phyloP scores from a whole-genome alignment of 23 tunicate genomes.

The Halocynthia roretzi region DNA sequence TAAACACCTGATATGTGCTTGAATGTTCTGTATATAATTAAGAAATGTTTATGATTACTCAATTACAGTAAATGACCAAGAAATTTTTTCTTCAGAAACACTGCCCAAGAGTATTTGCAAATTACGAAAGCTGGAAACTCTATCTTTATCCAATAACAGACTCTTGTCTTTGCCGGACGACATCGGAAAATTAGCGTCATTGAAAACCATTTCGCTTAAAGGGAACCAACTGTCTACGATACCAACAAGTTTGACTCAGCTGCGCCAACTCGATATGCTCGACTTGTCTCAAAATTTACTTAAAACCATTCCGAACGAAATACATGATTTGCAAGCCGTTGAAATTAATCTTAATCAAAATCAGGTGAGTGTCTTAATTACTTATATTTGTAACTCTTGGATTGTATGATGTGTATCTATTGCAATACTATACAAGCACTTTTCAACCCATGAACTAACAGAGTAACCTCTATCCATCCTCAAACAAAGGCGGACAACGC shows the following conservation, averaged over 20 bases:
- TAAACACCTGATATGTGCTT: no score
- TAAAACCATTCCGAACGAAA: slow-evolving; percentile 29
- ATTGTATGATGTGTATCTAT: no score
- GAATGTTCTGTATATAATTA: no score
- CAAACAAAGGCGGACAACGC: no score
- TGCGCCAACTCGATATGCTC: slow-evolving; percentile 42
- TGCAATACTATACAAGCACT: no score
- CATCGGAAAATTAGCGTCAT: slow-evolving; percentile 20
- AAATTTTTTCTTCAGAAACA: slow-evolving; percentile 8
- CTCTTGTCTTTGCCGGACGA: slow-evolving; percentile 41
- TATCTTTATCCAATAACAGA: slow-evolving; percentile 36
- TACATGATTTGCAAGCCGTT: slow-evolving; percentile 39
- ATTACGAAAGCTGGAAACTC: slow-evolving; percentile 58
- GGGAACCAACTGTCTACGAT: slow-evolving; percentile 30
- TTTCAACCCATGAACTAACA: no score
- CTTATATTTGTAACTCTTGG: background rate
- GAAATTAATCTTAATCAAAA: slow-evolving; percentile 70
- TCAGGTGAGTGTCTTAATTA: slow-evolving; percentile 29
- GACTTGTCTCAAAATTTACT: slow-evolving; percentile 55
- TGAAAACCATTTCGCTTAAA: slow-evolving; percentile 38
- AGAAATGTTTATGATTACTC: no score
- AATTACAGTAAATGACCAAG: no score
- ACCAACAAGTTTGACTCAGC: slow-evolving; percentile 33
- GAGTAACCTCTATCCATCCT: no score
- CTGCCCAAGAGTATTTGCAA: slow-evolving; percentile 43